Base-by-base conservation (phyloP, 2,113 vertebrate species). In the Mesitornis unicolor region DNA sequence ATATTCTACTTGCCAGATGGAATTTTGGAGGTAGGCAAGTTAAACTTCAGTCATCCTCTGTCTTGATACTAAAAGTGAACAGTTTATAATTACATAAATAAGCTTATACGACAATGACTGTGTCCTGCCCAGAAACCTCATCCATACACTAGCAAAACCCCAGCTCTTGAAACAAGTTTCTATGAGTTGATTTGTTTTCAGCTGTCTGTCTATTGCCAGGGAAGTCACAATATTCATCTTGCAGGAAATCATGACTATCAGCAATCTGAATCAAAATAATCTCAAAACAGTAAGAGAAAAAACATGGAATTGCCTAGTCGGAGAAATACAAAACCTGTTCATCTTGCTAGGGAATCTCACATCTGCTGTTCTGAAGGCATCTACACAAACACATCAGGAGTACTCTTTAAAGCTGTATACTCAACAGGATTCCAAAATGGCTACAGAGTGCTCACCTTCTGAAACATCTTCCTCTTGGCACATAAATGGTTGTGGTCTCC, bases 1-100 rank as follows among this genome's bases (percentile, higher is more conserved):
- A 84, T 69, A 7, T 68, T 86, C 47, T 71, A 84, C 93, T 94
- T 94, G 93, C 94, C 95, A 60, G 59, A 51, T 76, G 45, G 64
- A 48, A 74, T 81, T 92, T 29, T 22, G 64, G 91, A 94, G 86
- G 83, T 84, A 84, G 91, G 95, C 84, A 95, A 95, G 81, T 78
- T 87, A 75, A 88, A 77, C 31, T 81, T 86, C 63, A 74, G 38
- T 89, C 64, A 80, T 65, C 35, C 73, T 74, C 71, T 59, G 42
- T 40, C 86, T 81, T 59, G 76, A 92, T 48, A 61, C 45, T 69
- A 76, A 64, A 94, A 92, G 43, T 86, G 45, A 89, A 83, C 63
- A 63, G 38, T 89, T 91, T 40, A 48, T 79, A 79, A 84, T 83
- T 71, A 95, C 68, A 90, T 70, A 91, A 95, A 95, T 84, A 64